phyloP scores from a whole-genome alignment of 2,113 vertebrate species.

The Blennius ocellaris region DNA sequence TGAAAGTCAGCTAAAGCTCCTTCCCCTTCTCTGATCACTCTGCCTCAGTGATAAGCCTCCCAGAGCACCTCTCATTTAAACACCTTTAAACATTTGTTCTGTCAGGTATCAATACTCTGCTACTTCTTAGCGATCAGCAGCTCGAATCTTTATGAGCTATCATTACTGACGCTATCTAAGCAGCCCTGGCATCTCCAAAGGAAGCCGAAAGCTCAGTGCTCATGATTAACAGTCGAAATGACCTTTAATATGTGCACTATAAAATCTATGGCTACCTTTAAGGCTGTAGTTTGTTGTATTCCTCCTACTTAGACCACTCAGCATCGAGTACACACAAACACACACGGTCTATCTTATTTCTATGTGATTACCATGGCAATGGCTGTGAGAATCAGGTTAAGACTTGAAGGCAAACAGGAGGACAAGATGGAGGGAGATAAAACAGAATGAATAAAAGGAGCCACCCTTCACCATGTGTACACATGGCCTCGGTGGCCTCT shows the following conservation, averaged over 20 bases:
- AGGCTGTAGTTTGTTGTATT: background rate
- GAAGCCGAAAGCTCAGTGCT: conserved; percentile 16
- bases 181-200: conserved; percentile 15
- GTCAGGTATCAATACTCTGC: conserved; percentile 32
- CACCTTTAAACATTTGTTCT: conserved; percentile 4
- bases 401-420: conserved; percentile 12
- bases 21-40: background rate
- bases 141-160: conserved; percentile 32
- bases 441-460: background rate
- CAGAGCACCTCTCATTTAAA: conserved; percentile 28
- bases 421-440: conserved; percentile 2
- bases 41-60: background rate
- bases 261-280: background rate
- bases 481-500: conserved; percentile 3
- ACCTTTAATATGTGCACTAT: background rate
- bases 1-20: background rate
- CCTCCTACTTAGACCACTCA: background rate
- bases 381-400: conserved; percentile 14
- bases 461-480: conserved; percentile 1
- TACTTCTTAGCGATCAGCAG: conserved; percentile 4
- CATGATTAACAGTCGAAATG: conserved; percentile 1
- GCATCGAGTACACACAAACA: conserved; percentile 4
- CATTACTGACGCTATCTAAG: conserved; percentile 24
- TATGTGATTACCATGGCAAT: conserved; percentile 30
- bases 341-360: conserved; percentile 4